Evolutionary conservation across 2,888 invertebrate species (phyloP).

Genomic region (Eristalis arbustorum): DNA sequence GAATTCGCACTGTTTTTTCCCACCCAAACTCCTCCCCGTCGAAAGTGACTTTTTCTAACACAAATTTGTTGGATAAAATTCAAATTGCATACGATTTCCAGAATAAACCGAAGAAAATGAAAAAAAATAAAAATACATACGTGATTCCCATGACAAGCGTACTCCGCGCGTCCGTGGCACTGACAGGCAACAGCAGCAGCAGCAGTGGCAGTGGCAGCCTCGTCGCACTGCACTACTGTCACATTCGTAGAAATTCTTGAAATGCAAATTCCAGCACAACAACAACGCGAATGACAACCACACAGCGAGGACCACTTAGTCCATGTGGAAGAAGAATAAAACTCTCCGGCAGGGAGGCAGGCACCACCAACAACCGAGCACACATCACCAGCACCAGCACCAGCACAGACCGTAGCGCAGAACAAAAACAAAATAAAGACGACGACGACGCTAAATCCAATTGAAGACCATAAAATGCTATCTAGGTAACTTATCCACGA

Average conservation of each 20-base stretch:
- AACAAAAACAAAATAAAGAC: not conserved
- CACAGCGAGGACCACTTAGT: conserved; percentile 58
- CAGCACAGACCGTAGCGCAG: not conserved
- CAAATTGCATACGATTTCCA: conserved; percentile 61
- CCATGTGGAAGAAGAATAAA: conserved; percentile 56
- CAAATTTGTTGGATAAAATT: conserved; percentile 4
- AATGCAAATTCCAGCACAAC: conserved; percentile 64
- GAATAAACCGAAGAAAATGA: conserved; percentile 27
- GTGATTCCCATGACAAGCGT: conserved; percentile 58
- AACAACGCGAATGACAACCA: conserved; percentile 34
- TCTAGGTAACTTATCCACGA: conserved; percentile 67
- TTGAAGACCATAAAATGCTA: conserved; percentile 68
- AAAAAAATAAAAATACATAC: conserved; percentile 47
- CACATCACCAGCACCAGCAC: conserved; percentile 1
- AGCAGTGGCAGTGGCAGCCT: not conserved
- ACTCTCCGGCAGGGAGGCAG: conserved; percentile 28
- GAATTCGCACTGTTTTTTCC: conserved; percentile 27
- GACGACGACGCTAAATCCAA: conserved; percentile 12
- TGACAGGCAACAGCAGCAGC: not conserved
- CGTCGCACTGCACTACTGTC: conserved; percentile 54
- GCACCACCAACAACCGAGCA: not conserved
- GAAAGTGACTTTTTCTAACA: conserved; percentile 33
- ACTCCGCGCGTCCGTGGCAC: conserved; percentile 13
- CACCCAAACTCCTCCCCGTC: conserved; percentile 2
- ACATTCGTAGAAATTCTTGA: conserved; percentile 49